phyloP scores from a whole-genome alignment of 2,797 vertebrate species.

The Melopsittacus undulatus region DNA sequence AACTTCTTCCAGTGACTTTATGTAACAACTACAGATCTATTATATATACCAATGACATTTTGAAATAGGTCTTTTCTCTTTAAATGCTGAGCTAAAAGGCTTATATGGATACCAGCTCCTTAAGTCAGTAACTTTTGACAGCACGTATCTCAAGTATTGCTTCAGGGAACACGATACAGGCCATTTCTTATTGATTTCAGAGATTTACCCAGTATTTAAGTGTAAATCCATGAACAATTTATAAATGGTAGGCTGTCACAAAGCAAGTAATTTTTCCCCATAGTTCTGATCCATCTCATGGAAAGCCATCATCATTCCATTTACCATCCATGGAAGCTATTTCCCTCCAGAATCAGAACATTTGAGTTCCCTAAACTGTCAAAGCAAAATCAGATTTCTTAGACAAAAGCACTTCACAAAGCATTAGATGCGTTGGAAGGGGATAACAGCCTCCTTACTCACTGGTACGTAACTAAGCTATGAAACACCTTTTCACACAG shows the following conservation, averaged over 20 bases:
- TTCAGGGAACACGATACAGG: not conserved
- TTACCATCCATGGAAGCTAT: not conserved
- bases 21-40: not conserved
- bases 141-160: not conserved
- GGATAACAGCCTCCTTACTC: not conserved
- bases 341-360: not conserved
- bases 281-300: not conserved
- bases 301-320: not conserved
- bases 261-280: not conserved
- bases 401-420: not conserved
- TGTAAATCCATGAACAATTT: not conserved
- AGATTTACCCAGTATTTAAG: not conserved
- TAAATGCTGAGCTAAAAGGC: not conserved
- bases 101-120: not conserved
- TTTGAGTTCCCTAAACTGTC: not conserved
- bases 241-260: not conserved
- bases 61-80: not conserved
- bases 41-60: not conserved
- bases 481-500: not conserved
- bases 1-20: not conserved
- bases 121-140: not conserved
- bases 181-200: not conserved
- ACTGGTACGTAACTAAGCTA: not conserved
- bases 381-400: not conserved
- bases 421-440: not conserved